These are phyloP conservation scores for Drosophila niveifrons DNA, from an alignment of 2,888 invertebrate genomes.

Conservation along the genomic window DNA sequence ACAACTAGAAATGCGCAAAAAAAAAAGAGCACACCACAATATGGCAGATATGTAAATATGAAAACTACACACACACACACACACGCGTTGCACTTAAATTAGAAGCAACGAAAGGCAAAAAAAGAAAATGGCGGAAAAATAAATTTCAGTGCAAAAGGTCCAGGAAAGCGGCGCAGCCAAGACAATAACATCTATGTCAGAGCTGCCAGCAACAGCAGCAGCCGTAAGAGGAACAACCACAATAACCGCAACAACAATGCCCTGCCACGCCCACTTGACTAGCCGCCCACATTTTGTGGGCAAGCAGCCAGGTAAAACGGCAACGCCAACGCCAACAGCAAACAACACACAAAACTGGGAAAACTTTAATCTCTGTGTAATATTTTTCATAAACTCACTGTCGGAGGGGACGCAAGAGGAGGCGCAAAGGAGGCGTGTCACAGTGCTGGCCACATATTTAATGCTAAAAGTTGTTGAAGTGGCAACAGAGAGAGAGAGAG, in stretches of 20 bases:
- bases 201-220: constrained; percentile 44
- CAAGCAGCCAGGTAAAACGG: constrained; percentile 58
- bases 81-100: constrained; percentile 55
- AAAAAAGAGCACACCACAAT: constrained; percentile 51
- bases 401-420: too few relatives aligned
- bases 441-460: constrained; percentile 69
- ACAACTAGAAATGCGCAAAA: constrained; percentile 17
- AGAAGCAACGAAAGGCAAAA: constrained; percentile 49
- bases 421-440: constrained; percentile 25
- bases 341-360: constrained; percentile 31
- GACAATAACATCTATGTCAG: constrained; percentile 78
- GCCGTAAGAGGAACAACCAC: constrained; percentile 25
- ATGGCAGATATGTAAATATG: constrained; percentile 63
- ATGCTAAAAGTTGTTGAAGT: constrained; percentile 73
- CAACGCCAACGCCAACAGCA: constrained; percentile 39
- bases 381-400: constrained; percentile 73
- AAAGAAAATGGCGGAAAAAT: constrained; percentile 44
- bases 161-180: constrained; percentile 60
- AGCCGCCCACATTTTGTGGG: constrained; percentile 39
- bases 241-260: constrained; percentile 50
- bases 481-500: constrained; percentile 15
- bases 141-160: constrained; percentile 55
- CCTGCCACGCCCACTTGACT: constrained; percentile 17
- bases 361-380: constrained; percentile 79
- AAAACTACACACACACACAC: constrained; percentile 45